phyloP scores from a whole-genome alignment of 2,888 invertebrate species.

The Caenorhabditis japonica region DNA sequence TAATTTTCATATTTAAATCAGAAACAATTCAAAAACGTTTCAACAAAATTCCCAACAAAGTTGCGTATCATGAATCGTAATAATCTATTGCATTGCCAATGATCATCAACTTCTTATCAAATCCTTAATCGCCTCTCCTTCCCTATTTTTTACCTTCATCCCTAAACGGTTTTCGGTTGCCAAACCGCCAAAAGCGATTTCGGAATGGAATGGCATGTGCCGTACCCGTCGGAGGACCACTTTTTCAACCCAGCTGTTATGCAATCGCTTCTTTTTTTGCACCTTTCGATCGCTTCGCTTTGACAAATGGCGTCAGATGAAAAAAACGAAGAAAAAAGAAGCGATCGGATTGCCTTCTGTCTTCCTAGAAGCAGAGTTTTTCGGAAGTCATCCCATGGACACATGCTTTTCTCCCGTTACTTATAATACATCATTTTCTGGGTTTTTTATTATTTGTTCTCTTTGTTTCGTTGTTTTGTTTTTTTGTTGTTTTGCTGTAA shows the following conservation, averaged over 20 bases:
- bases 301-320: constrained; percentile 7
- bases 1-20: no score
- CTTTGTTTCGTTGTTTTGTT: constrained; percentile 9
- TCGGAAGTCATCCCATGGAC: constrained; percentile 1
- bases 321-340: constrained; percentile 5
- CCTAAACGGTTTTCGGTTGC: background rate
- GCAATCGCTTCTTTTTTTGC: no score
- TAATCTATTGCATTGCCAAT: no score
- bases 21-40: no score
- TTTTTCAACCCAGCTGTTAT: constrained; percentile 17
- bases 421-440: constrained; percentile 17
- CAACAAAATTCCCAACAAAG: no score
- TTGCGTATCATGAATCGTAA: no score
- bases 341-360: background rate
- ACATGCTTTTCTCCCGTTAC: no score
- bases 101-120: background rate
- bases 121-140: background rate
- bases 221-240: constrained; percentile 4
- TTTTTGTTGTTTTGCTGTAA: no score
- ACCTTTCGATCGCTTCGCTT: constrained; percentile 11
- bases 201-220: constrained; percentile 14
- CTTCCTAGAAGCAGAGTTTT: background rate
- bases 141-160: background rate
- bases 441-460: no score
- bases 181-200: constrained; percentile 11